phyloP scores from a whole-genome alignment of 2,888 invertebrate species.

The Cerastoderma edule region DNA sequence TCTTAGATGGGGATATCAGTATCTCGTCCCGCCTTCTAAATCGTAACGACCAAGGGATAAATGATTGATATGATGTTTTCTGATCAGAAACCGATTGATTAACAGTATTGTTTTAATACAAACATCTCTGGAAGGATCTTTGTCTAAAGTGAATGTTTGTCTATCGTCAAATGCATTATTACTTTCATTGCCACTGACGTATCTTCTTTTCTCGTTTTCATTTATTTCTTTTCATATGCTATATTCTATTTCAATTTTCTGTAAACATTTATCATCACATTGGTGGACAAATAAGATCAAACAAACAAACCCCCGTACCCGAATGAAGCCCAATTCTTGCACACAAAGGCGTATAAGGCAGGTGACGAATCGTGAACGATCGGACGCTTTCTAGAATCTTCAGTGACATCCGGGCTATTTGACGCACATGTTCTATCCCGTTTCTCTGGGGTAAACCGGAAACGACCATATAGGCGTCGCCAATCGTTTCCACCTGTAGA shows the following conservation, averaged over 20 bases:
- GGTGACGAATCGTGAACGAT: conserved; percentile 66
- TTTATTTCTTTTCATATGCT: too few species aligned
- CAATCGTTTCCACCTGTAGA: conserved; percentile 75
- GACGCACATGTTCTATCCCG: conserved; percentile 67
- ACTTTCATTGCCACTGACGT: background rate
- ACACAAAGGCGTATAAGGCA: conserved; percentile 61
- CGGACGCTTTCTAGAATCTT: conserved; percentile 61
- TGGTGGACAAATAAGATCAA: background rate
- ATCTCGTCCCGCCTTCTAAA: too few species aligned
- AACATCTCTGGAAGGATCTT: background rate
- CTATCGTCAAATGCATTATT: background rate
- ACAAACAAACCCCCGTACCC: conserved; percentile 42
- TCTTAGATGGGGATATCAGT: too few species aligned
- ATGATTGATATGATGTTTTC: background rate
- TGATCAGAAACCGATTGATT: background rate
- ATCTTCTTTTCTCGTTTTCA: too few species aligned
- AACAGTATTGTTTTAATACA: background rate
- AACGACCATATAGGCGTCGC: conserved; percentile 78
- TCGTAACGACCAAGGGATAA: background rate
- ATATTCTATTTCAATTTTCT: too few species aligned
- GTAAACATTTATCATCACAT: too few species aligned
- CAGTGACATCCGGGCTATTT: conserved; percentile 71
- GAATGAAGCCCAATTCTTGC: conserved; percentile 73
- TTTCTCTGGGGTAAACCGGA: conserved; percentile 75
- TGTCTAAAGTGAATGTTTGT: background rate